Conservation (phyloP, 2,797 vertebrate genomes). For the Dipus sagitta region DNA sequence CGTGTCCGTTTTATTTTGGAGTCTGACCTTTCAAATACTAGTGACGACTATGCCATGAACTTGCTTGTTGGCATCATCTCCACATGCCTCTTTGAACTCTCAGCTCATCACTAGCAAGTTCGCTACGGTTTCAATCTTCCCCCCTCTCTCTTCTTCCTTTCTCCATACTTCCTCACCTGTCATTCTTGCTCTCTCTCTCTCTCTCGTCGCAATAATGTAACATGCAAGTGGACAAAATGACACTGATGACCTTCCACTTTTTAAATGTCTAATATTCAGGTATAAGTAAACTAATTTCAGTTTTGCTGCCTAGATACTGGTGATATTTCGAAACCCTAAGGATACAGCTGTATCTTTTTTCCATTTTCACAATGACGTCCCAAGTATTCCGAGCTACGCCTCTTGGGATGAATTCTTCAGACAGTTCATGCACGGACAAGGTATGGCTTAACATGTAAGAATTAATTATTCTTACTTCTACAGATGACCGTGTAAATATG, state of each 20-base stretch:
- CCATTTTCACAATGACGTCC: constrained; percentile 91
- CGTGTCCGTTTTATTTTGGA: no score
- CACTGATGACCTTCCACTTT: constrained; percentile 37
- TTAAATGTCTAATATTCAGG: not conserved
- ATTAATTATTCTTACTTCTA: constrained; percentile 1
- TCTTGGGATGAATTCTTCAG: constrained; percentile 91
- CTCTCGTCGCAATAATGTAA: not conserved
- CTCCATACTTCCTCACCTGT: not conserved
- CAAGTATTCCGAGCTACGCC: constrained; percentile 85
- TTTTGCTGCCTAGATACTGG: constrained; percentile 87
- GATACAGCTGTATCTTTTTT: constrained; percentile 92
- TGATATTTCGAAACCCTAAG: constrained; percentile 92
- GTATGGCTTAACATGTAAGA: constrained; percentile 79
- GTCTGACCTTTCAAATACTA: not conserved
- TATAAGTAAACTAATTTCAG: constrained; percentile 43
- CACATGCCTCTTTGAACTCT: not conserved
- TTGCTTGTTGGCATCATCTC: not conserved
- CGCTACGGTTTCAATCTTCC: not conserved
- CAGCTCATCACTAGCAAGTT: not conserved
- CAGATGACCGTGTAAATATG: not conserved
- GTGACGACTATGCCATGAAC: not conserved
- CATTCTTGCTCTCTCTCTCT: not conserved
- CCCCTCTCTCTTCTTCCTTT: not conserved
- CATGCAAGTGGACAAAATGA: not conserved
- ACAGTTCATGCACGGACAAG: constrained; percentile 91